phyloP scores from a whole-genome alignment of 2,888 invertebrate genomes.

The Lamproptera curius region DNA sequence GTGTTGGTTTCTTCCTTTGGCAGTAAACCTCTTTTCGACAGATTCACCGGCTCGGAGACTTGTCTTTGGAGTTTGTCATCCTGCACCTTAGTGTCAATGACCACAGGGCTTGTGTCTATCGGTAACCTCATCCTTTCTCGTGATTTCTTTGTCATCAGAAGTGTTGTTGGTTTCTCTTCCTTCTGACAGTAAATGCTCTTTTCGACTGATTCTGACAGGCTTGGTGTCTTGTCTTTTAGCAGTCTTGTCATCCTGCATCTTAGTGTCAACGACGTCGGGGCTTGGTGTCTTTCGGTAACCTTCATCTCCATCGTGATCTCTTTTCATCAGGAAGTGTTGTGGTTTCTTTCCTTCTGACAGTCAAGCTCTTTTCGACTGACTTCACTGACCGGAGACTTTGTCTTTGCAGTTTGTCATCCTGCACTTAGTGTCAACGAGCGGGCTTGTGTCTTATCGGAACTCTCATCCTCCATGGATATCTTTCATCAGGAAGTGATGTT shows the following conservation, averaged over 20 bases:
- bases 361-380: not conserved
- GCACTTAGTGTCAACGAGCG: constrained; percentile 2
- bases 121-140: no score
- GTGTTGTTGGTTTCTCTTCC: not conserved
- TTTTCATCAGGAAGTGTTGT: not conserved
- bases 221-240: constrained; percentile 20
- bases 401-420: constrained; percentile 5
- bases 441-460: not conserved
- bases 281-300: constrained; percentile 18
- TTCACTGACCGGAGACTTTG: constrained; percentile 5
- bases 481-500: not conserved
- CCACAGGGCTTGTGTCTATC: not conserved
- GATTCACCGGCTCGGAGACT: not conserved
- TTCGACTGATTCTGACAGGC: constrained; percentile 17
- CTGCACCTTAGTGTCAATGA: constrained; percentile 6
- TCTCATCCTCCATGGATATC: constrained; percentile 1
- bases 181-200: not conserved
- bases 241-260: constrained; percentile 1
- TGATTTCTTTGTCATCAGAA: constrained; percentile 2
- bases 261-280: not conserved
- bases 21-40: not conserved
- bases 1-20: constrained; percentile 7
- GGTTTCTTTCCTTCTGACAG: not conserved
- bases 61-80: constrained; percentile 4
- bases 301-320: constrained; percentile 2